Percentiles rank a stretch among this genome's conserved stretches.
Conservation (phyloP, 2,888 invertebrate genomes). For the Oligia fasciuncula region DNA sequence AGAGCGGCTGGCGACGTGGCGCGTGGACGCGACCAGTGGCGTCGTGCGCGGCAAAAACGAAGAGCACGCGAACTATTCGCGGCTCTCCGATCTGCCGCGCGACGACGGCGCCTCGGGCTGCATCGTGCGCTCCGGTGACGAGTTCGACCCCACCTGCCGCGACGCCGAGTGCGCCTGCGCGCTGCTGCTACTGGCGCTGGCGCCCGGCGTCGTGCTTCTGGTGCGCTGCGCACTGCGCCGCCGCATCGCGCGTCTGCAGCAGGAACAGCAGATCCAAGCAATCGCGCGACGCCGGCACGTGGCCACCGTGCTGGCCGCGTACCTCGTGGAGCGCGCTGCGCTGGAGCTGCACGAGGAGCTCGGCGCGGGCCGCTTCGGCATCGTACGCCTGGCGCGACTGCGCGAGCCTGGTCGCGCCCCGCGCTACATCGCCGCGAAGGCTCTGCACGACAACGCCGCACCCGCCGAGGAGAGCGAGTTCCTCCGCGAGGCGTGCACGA, state of each 20-base stretch:
- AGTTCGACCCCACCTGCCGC: constrained; percentile 91
- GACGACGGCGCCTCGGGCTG: constrained; percentile 58
- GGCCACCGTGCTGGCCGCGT: constrained; percentile 61
- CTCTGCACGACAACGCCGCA: constrained; percentile 93
- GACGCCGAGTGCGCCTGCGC: constrained; percentile 73
- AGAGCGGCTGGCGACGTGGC: constrained; percentile 43
- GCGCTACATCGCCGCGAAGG: constrained; percentile 95
- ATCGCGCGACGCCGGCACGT: constrained; percentile 68
- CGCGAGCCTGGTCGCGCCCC: constrained; percentile 65
- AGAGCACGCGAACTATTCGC: constrained; percentile 1
- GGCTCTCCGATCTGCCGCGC: constrained; percentile 31
- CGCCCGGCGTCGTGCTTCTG: constrained; percentile 48
- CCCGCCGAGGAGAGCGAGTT: constrained; percentile 93
- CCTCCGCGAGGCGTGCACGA: constrained; percentile 96
- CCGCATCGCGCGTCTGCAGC: constrained; percentile 61
- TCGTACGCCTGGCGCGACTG: constrained; percentile 75
- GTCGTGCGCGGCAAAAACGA: constrained; percentile 14
- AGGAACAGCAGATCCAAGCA: constrained; percentile 55
- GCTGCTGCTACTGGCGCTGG: constrained; percentile 84
- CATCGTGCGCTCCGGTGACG: constrained; percentile 64
- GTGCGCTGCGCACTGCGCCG: constrained; percentile 57
- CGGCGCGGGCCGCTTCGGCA: constrained; percentile 79
- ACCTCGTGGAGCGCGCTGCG: constrained; percentile 68
- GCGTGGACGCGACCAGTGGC: constrained; percentile 34
- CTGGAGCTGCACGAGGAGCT: constrained; percentile 73